Evolutionary conservation across 1,140 invertebrate species (phyloP).

Genomic region (Nebria ingens): DNA sequence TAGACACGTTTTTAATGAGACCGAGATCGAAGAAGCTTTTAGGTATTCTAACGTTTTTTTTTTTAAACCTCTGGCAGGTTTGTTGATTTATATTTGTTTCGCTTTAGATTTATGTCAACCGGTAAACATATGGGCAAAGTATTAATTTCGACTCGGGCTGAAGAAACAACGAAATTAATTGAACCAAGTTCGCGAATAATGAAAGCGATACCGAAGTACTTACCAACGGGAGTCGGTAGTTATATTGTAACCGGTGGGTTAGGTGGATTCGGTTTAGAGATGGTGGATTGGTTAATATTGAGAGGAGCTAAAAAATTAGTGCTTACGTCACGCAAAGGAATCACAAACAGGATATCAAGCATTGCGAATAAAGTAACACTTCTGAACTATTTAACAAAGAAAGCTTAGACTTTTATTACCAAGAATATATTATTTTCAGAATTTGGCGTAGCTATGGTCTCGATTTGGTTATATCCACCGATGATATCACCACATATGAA

Average conservation of each 20-base stretch:
- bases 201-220: slow-evolving; percentile 39
- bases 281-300: slow-evolving; percentile 75
- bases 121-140: slow-evolving; percentile 86
- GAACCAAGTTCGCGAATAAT: slow-evolving; percentile 29
- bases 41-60: slow-evolving; percentile 17
- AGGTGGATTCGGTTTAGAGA: slow-evolving; percentile 85
- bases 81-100: background rate
- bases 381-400: slow-evolving; percentile 8
- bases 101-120: slow-evolving; percentile 55
- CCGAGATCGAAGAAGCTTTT: slow-evolving; percentile 57
- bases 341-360: slow-evolving; percentile 73
- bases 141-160: slow-evolving; percentile 53
- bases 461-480: slow-evolving; percentile 48
- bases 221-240: background rate
- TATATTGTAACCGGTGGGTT: slow-evolving; percentile 63
- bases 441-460: slow-evolving; percentile 54
- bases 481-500: slow-evolving; percentile 48
- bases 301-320: slow-evolving; percentile 69
- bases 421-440: slow-evolving; percentile 34
- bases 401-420: slow-evolving; percentile 14
- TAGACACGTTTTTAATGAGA: slow-evolving; percentile 44
- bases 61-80: background rate
- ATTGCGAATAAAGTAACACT: slow-evolving; percentile 41
- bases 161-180: slow-evolving; percentile 33
- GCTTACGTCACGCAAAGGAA: slow-evolving; percentile 66